Percentiles rank a stretch among this genome's conserved stretches.
Conservation (phyloP, 1,140 invertebrate species). For the Drosophila tani region DNA sequence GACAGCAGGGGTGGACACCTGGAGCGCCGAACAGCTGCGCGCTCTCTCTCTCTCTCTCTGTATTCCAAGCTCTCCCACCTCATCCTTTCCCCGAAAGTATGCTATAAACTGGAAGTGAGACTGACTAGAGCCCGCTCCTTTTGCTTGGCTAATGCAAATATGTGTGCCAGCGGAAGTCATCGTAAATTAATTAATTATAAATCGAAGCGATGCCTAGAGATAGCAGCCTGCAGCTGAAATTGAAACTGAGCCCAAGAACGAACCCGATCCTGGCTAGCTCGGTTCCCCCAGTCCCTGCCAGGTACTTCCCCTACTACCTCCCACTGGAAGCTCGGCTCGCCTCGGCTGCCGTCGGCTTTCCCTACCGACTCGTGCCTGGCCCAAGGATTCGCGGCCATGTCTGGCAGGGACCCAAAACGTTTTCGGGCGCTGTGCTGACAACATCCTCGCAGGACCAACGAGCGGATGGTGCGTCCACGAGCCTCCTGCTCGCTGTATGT, state of each 20-base stretch:
- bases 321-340: constrained; percentile 22
- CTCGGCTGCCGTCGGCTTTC: constrained; percentile 24
- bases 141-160: constrained; percentile 33
- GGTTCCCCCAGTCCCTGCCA: no score
- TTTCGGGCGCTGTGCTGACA: constrained; percentile 83
- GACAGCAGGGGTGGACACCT: constrained; percentile 42
- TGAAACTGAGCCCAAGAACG: constrained; percentile 8
- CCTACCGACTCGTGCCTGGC: constrained; percentile 36
- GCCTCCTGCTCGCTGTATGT: constrained; percentile 48
- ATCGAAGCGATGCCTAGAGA: constrained; percentile 38
- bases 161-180: constrained; percentile 48
- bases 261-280: constrained; percentile 38
- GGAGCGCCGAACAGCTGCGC: constrained; percentile 47
- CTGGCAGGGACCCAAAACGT: constrained; percentile 67
- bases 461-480: constrained; percentile 73
- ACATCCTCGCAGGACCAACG: constrained; percentile 78
- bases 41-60: constrained; percentile 19
- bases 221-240: constrained; percentile 16
- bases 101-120: constrained; percentile 72
- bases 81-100: constrained; percentile 51
- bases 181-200: constrained; percentile 76
- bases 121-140: not conserved
- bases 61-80: constrained; percentile 23
- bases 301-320: not conserved
- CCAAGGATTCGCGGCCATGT: constrained; percentile 46